These are phyloP conservation scores for Caenorhabditis briggsae DNA, from an alignment of 1,140 invertebrate species.

Conservation along the genomic window DNA sequence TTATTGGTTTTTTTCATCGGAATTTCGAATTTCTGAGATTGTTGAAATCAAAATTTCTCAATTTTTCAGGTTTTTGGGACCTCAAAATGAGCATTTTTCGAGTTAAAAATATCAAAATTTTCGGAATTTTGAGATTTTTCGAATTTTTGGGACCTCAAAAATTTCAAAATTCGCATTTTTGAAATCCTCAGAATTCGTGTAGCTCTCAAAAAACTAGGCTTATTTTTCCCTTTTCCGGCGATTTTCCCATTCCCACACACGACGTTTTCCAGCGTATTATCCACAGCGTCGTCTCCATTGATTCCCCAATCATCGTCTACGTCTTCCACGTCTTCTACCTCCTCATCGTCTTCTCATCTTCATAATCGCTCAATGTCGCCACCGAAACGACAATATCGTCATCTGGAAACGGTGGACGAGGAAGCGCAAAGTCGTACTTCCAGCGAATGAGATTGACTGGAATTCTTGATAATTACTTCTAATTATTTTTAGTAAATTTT, in stretches of 20 bases:
- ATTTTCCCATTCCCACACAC: not conserved
- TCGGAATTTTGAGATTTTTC: too few relatives aligned
- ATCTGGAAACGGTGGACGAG: conserved; percentile 40
- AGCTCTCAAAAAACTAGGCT: not conserved
- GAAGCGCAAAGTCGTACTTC: conserved; percentile 38
- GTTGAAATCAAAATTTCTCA: too few relatives aligned
- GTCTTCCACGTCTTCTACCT: not conserved
- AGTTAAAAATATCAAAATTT: too few relatives aligned
- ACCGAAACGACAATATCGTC: not conserved
- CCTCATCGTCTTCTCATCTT: not conserved
- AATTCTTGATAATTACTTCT: not conserved
- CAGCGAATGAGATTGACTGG: not conserved
- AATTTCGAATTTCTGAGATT: too few relatives aligned
- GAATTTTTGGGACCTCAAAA: too few relatives aligned
- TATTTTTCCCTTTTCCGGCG: not conserved
- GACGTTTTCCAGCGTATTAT: conserved; percentile 1
- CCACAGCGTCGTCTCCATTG: not conserved
- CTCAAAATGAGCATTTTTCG: too few relatives aligned
- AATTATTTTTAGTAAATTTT: too few relatives aligned
- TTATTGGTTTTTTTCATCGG: too few relatives aligned
- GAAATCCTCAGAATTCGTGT: too few relatives aligned
- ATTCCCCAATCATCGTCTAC: not conserved
- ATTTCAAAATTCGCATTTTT: too few relatives aligned
- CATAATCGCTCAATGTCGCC: conserved; percentile 30
- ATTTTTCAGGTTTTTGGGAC: too few relatives aligned